These are phyloP conservation scores for Plagiodera versicolora DNA, from an alignment of 2,888 invertebrate genomes.

Conservation along the genomic window DNA sequence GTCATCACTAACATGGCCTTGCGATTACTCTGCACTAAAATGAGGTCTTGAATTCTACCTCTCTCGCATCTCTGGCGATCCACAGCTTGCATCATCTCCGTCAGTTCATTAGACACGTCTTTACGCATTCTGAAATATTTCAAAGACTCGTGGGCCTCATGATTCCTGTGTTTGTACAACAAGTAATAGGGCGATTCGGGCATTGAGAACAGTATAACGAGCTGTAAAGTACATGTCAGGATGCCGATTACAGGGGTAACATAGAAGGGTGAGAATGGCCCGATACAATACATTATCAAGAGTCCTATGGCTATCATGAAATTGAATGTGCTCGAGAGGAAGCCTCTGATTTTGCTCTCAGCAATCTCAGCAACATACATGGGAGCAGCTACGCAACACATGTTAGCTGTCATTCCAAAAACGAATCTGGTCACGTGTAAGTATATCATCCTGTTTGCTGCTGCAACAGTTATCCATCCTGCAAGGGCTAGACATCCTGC, in stretches of 20 bases:
- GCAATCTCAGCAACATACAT: slow-evolving; percentile 53
- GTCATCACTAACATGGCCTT: slow-evolving; percentile 50
- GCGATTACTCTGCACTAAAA: slow-evolving; percentile 48
- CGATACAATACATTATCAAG: slow-evolving; percentile 42
- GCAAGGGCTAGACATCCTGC: slow-evolving; percentile 44
- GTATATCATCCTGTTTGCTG: slow-evolving; percentile 38
- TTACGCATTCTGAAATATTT: slow-evolving; percentile 38
- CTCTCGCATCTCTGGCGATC: slow-evolving; percentile 46
- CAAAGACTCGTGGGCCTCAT: slow-evolving; percentile 42
- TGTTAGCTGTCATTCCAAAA: slow-evolving; percentile 43
- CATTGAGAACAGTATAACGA: slow-evolving; percentile 47
- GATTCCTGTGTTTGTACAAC: slow-evolving; percentile 41
- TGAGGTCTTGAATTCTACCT: slow-evolving; percentile 47
- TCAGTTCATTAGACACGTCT: slow-evolving; percentile 45
- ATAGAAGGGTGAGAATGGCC: slow-evolving; percentile 46
- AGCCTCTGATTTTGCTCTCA: slow-evolving; percentile 49
- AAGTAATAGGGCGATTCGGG: slow-evolving; percentile 51
- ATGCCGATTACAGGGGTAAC: slow-evolving; percentile 47
- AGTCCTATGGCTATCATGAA: slow-evolving; percentile 51
- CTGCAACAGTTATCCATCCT: slow-evolving; percentile 48
- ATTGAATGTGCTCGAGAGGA: slow-evolving; percentile 48
- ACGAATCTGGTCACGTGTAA: slow-evolving; percentile 44
- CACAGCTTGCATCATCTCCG: slow-evolving; percentile 47
- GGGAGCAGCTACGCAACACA: slow-evolving; percentile 50
- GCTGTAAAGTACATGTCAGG: slow-evolving; percentile 42